Evolutionary conservation across 2,888 invertebrate genomes (phyloP).

Genomic region (Parnassius smintheus): DNA sequence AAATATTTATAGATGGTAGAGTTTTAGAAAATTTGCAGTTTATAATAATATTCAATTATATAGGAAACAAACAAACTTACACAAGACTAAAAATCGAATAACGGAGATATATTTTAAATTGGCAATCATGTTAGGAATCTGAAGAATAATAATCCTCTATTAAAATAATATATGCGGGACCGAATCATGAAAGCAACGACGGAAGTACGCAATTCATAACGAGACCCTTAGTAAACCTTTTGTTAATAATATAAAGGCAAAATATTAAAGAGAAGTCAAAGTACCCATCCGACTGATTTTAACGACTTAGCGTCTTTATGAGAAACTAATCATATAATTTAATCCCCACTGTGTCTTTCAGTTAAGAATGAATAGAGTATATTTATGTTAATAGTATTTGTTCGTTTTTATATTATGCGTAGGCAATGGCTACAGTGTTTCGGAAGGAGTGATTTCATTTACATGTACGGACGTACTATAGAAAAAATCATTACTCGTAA

Average conservation of each 20-base stretch:
- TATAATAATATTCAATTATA: too few species aligned
- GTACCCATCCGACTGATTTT: slow-evolving; percentile 7
- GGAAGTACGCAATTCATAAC: slow-evolving; percentile 23
- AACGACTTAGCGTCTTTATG: slow-evolving; percentile 35
- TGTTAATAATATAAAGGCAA: slow-evolving; percentile 15
- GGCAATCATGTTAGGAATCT: slow-evolving; percentile 4
- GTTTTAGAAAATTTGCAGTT: too few species aligned
- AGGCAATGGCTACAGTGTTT: slow-evolving; percentile 46
- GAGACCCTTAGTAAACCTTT: slow-evolving; percentile 16
- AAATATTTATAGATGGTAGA: too few species aligned
- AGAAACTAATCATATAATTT: slow-evolving; percentile 34
- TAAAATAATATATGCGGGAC: slow-evolving; percentile 25
- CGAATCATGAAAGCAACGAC: slow-evolving; percentile 13
- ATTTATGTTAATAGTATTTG: slow-evolving; percentile 49
- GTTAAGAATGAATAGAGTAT: slow-evolving; percentile 50
- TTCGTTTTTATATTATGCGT: slow-evolving; percentile 52
- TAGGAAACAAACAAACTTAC: too few species aligned
- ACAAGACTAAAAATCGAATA: too few species aligned
- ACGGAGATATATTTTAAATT: slow-evolving; percentile 2
- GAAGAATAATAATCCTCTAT: slow-evolving; percentile 15
- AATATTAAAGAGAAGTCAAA: slow-evolving; percentile 10
- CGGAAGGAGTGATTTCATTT: slow-evolving; percentile 50
- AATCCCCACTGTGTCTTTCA: slow-evolving; percentile 43
- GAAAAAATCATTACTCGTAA: too few species aligned
- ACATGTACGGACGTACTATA: neutral